Evolutionary conservation across 2,113 vertebrate genomes (phyloP), one percentile per base, ranked within the genome.

Genomic region (Chaetorhynchus papuensis): DNA sequence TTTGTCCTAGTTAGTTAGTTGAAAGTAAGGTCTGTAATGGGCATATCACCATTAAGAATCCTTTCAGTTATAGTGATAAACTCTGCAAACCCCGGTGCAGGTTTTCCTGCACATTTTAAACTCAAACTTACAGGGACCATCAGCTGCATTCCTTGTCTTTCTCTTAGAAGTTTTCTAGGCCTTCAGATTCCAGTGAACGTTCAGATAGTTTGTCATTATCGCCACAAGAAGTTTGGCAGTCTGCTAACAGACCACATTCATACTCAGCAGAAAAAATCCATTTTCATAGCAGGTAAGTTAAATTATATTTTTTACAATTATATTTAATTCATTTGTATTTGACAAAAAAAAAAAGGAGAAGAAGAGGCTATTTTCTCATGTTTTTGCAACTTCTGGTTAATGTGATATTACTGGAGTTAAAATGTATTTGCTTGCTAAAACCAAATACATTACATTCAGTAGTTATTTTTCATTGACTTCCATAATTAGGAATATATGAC

Each of bases 221-320:
- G 60, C 97, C 97, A 35, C 97, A 96, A 79, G 97, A 98, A 93
- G 97, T 97, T 88, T 98, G 98, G 98, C 82, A 91, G 28, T 88
- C 77, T 84, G 78, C 94, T 98, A 89, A 97, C 60, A 94, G 88
- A 91, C 76, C 96, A 92, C 84, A 95, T 74, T 47, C 61, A 49
- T 82, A 85, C 72, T 98, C 95, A 47, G 83, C 85, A 53, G 95
- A 97, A 97, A 95, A 91, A 56, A 78, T 53, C 24, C 44, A 83
- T 14, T 91, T 78, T 92, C 95, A 33, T 44, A 92, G 39, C 93
- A 98, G 98, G 99, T 99, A 98, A 97, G 83, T 85, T 60, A 78
- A 84, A 68, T 27, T 26, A 59, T 24, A 13, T 64, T 57, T 56
- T 94, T 87, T 7, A 19, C 21, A 45, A 27, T n/a, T 87, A 9